Percentiles rank a stretch among this genome's conserved stretches.
Evolutionary conservation across 2,113 vertebrate species (phyloP).

Genomic region (Hystrix cristata): DNA sequence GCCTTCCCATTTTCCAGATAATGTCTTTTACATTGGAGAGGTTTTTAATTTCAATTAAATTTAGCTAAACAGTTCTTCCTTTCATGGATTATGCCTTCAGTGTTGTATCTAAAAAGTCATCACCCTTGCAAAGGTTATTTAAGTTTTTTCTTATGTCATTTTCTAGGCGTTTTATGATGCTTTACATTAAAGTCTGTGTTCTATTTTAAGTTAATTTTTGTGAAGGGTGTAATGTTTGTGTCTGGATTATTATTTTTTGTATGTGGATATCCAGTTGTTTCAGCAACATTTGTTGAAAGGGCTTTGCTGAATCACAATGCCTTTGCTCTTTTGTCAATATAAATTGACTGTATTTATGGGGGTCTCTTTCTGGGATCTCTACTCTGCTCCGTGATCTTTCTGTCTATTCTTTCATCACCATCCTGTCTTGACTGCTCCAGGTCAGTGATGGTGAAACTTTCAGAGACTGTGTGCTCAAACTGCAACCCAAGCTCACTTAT

Average conservation of each 20-base stretch:
- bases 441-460: not conserved
- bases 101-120: not conserved
- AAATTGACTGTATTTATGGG: not conserved
- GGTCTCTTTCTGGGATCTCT: not conserved
- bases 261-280: not conserved
- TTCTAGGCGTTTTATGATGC: not conserved
- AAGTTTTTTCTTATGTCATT: not conserved
- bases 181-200: not conserved
- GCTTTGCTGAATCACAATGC: not conserved
- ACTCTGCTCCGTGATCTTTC: not conserved
- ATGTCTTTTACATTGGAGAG: not conserved
- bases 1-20: not conserved
- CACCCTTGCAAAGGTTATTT: not conserved
- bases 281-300: not conserved
- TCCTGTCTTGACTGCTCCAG: not conserved
- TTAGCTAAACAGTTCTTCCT: not conserved
- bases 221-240: not conserved
- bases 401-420: not conserved
- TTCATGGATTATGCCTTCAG: not conserved
- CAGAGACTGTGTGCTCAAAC: not conserved
- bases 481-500: not conserved
- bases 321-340: not conserved
- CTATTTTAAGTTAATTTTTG: not conserved
- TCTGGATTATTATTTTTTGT: not conserved
- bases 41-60: not conserved